These are phyloP conservation scores for Serranochromis macrocephalus DNA, from an alignment of 2,113 vertebrate genomes.

Conservation along the genomic window DNA sequence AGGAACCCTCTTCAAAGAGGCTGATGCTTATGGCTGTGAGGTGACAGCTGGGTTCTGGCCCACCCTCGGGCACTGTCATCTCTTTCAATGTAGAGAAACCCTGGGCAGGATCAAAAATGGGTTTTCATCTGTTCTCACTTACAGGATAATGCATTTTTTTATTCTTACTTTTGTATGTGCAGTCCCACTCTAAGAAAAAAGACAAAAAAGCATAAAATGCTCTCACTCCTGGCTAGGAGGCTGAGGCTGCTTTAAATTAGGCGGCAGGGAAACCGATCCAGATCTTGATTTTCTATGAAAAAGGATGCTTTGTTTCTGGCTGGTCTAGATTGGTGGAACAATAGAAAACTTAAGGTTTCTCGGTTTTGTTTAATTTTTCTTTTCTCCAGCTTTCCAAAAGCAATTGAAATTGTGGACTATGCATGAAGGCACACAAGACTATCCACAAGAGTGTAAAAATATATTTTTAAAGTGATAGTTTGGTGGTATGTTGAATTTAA, in stretches of 20 bases:
- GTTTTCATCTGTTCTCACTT: constrained; percentile 43
- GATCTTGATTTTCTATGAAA: neutral
- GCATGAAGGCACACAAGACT: neutral
- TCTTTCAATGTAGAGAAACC: constrained; percentile 57
- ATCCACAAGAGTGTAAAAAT: neutral
- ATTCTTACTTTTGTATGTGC: neutral
- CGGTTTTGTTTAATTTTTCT: neutral
- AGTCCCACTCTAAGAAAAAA: neutral
- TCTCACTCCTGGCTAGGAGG: neutral
- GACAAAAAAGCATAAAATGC: neutral
- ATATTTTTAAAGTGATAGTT: neutral
- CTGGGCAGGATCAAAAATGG: constrained; percentile 55
- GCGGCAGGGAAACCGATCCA: neutral
- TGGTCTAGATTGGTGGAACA: neutral
- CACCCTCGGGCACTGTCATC: constrained; percentile 32
- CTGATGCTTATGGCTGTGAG: constrained; percentile 67
- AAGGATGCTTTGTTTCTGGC: neutral
- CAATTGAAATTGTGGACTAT: neutral
- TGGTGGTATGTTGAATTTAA: neutral
- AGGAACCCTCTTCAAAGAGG: constrained; percentile 64
- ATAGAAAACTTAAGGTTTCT: neutral
- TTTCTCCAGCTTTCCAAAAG: neutral
- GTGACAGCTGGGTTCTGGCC: constrained; percentile 51
- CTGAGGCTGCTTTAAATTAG: neutral
- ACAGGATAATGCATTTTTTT: constrained; percentile 20